Evolutionary conservation across 2,113 vertebrate genomes (phyloP), one percentile per base, ranked within the genome.

Genomic region (Chelonoidis abingdonii): DNA sequence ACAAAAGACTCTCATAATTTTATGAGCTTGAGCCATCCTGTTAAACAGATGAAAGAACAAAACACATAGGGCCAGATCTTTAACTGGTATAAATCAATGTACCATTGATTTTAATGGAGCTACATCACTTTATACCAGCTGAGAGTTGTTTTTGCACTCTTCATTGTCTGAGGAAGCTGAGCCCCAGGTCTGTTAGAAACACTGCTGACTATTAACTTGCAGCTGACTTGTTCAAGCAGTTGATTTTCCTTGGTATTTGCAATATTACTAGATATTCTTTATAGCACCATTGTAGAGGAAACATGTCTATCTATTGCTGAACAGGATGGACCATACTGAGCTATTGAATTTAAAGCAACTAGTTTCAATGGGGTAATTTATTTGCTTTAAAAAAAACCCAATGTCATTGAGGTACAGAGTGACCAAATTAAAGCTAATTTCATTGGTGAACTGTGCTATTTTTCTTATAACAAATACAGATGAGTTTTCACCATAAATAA

Each of bases 371-470:
- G 2, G 8, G 4, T 4, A 1, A 25, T 1, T 35, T 65, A 3
- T 80, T 54, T 9, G 8, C 10, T 76, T 88, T 44, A 44, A 35
- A 91, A 94, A n/a, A 54, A 8, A 4, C 13, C 44, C 7, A 84
- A 50, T 10, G 35, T 35, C 3, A 22, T 31, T 8, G 53, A 54
- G 5, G 14, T 79, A 22, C 2, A 4, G 21, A 53, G 1, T 88
- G 9, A 62, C 41, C 47, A 93, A 87, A 89, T 56, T 10, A 24
- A 9, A 9, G 38, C 7, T 1, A 24, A 56, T 31, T 27, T 6
- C 1, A 4, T 2, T 50, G 25, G 3, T 35, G 75, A 88, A 5
- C 11, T 87, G 8, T 3, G 11, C 1, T 62, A 54, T 1, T 1
- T 2, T 25, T 87, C 21, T 80, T 93, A 4, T 16, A 89, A 54